Base-by-base conservation (phyloP, 2,797 vertebrate genomes). In the Sebastes jordani region DNA sequence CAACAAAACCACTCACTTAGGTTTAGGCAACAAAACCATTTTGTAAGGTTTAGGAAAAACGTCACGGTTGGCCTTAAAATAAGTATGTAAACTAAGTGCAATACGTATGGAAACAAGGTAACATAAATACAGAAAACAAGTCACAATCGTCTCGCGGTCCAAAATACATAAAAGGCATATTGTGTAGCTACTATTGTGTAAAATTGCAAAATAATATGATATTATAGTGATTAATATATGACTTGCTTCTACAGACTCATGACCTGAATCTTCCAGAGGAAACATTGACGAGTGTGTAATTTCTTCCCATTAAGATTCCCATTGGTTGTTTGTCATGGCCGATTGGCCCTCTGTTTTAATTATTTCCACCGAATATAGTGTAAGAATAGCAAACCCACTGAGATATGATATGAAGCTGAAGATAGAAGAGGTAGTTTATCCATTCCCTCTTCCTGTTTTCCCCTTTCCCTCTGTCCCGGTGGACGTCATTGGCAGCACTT, bases 401-500 rank as follows among this genome's bases (percentile, higher is more conserved):
- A 60, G 25, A 70, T 22, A 29, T 59, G 58, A 69, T 34, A 34
- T 1, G 60, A 22, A 2, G 11, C 52, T 20, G 81, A 54, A 74
- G 54, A 64, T 5, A 36, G 77, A 0, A 29, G 71, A 49, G 5
- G 25, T 32, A 78, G 60, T 62, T 22, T 34, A 46, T 38, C 54
- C 36, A 55, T 38, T 36, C 20, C 18, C 62, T 38, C 38, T 29
- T 20, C 18, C 32, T 52, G 38, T 54, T 73, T 16, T 18, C 5
- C 23, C 38, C 38, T 38, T 9, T 67, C 20, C 38, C 7, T 49
- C 22, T 77, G 69, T 71, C 61, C 65, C 23, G 34, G 29, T 55
- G 52, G 78, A 78, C 30, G 25, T 70, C 70, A 30, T 4, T 20
- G 71, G 63, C 62, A 80, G 18, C 75, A 84, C 85, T 87, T 82